A percentile compares a stretch with the other conserved stretches of the same genome.
These are phyloP conservation scores for Trachops cirrhosus DNA, from an alignment of 2,797 vertebrate species.

Conservation along the genomic window DNA sequence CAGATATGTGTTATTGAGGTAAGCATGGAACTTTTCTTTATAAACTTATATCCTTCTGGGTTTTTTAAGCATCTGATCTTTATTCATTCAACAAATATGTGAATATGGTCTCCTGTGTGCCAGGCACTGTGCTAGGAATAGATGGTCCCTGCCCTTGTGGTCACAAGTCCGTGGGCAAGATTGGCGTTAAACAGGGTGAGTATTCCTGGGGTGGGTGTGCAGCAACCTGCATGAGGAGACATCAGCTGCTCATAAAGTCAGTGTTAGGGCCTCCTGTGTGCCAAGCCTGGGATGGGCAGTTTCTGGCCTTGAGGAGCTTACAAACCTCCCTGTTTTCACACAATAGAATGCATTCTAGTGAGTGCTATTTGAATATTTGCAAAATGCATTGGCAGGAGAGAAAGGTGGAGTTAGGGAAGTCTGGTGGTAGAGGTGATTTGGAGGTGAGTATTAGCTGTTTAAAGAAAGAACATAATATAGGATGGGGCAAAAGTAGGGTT, in stretches of 20 bases:
- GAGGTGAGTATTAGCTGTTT: not conserved
- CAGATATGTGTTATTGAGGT: slow-evolving; percentile 88
- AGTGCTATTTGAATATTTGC: not conserved
- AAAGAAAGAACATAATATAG: not conserved
- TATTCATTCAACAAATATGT: not conserved
- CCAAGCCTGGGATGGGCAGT: not conserved
- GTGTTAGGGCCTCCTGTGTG: not conserved
- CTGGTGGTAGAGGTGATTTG: not conserved
- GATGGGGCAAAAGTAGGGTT: not conserved
- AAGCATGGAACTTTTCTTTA: slow-evolving; percentile 65
- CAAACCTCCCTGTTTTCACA: not conserved
- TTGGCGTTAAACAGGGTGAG: not conserved
- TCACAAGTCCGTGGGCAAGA: not conserved
- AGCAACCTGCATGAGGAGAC: not conserved
- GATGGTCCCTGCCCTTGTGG: not conserved
- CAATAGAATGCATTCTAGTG: not conserved
- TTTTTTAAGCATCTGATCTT: not conserved
- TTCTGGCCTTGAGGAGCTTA: not conserved
- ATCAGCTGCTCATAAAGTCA: not conserved
- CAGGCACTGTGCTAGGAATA: not conserved
- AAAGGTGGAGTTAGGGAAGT: not conserved
- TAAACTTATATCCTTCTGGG: not conserved
- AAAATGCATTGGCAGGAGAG: not conserved
- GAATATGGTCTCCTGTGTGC: not conserved
- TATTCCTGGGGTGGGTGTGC: not conserved